A percentile compares a stretch with the other conserved stretches of the same genome.
Conservation (phyloP, 2,113 vertebrate genomes). For the Triplophysa siluroides region DNA sequence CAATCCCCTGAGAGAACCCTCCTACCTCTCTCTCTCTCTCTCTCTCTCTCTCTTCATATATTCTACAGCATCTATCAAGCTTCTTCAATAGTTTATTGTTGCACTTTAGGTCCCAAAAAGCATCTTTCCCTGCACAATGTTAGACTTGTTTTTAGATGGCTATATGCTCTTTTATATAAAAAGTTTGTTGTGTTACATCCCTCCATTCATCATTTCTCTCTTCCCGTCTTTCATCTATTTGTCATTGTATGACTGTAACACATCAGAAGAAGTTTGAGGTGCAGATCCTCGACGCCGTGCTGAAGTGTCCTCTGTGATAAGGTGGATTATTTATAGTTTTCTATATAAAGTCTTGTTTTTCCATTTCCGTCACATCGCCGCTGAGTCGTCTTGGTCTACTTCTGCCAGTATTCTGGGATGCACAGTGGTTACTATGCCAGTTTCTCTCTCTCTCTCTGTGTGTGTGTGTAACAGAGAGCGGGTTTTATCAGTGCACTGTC, state of each 20-base stretch:
- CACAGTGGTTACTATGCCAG: neutral
- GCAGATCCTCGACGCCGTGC: neutral
- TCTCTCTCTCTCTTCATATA: neutral
- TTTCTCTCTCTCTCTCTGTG: constrained; percentile 8
- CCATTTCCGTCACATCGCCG: neutral
- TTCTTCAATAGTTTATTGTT: too few species aligned
- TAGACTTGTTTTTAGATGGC: too few species aligned
- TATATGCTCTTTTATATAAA: too few species aligned
- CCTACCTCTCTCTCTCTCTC: neutral
- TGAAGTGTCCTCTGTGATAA: constrained; percentile 35
- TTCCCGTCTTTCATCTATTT: neutral
- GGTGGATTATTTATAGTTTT: constrained; percentile 47
- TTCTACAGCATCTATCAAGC: neutral
- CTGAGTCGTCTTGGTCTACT: constrained; percentile 28
- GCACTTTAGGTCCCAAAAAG: too few species aligned
- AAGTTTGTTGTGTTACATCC: neutral
- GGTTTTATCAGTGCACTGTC: constrained; percentile 19
- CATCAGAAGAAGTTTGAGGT: constrained; percentile 6
- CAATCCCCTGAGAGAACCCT: constrained; percentile 1
- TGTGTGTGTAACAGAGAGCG: constrained; percentile 8
- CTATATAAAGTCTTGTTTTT: constrained; percentile 46
- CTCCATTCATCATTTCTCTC: neutral
- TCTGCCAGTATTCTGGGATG: constrained; percentile 28
- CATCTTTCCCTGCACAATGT: too few species aligned
- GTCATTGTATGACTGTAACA: neutral